Conservation (phyloP, 2,113 vertebrate genomes). For the Gadus chalcogrammus region DNA sequence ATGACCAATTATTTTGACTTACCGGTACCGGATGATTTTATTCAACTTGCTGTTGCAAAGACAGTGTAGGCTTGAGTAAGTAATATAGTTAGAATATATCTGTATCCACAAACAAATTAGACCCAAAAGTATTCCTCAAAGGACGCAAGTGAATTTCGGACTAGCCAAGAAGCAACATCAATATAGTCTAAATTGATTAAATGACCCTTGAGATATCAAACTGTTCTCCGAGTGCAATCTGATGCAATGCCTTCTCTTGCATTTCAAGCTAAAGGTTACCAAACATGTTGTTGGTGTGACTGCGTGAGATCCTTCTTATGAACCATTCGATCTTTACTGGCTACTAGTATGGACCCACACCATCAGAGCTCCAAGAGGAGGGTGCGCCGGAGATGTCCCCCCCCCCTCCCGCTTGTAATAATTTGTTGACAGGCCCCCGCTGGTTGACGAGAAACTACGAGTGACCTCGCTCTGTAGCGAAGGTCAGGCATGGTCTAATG, state of each 20-base stretch:
- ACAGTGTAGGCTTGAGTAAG: neutral
- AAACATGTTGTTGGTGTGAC: conserved; percentile 15
- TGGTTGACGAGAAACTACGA: conserved; percentile 61
- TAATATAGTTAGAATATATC: neutral
- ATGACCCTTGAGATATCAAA: conserved; percentile 2
- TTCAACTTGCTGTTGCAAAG: no score
- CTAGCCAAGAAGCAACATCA: neutral
- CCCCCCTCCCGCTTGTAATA: conserved; percentile 51
- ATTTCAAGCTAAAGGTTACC: conserved; percentile 39
- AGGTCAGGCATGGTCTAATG: conserved; percentile 63
- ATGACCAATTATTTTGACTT: no score
- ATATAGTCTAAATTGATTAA: neutral
- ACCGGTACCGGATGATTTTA: no score
- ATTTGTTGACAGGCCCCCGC: conserved; percentile 65
- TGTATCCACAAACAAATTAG: neutral
- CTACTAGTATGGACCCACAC: conserved; percentile 41
- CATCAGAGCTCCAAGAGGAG: conserved; percentile 41
- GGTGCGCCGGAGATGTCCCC: conserved; percentile 41
- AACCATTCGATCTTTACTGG: conserved; percentile 69
- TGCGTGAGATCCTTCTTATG: conserved; percentile 48
- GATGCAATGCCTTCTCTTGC: conserved; percentile 10
- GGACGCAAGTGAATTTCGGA: neutral
- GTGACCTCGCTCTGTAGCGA: conserved; percentile 55
- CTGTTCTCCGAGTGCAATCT: conserved; percentile 3
- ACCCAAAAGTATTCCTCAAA: neutral